Conservation (phyloP, 1,140 invertebrate genomes). For the Panulirus ornatus region DNA sequence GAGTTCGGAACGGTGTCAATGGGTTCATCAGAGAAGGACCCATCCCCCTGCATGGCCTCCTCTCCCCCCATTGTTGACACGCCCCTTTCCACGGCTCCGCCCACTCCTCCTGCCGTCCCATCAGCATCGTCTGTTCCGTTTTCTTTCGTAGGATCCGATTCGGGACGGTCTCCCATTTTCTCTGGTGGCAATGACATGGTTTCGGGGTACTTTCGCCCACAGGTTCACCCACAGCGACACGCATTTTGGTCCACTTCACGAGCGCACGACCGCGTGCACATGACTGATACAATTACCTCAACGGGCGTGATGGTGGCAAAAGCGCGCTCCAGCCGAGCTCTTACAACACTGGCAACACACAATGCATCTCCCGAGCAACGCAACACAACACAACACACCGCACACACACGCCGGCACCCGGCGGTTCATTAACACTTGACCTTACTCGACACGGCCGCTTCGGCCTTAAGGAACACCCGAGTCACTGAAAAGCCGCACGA, state of each 20-base stretch:
- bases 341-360: not conserved
- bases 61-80: constrained; percentile 8
- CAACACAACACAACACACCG: not conserved
- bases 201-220: constrained; percentile 3
- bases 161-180: constrained; percentile 61
- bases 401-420: not conserved
- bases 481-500: not conserved
- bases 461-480: not conserved
- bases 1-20: not conserved
- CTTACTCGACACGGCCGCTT: not conserved
- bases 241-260: not conserved
- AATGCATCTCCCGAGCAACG: too few relatives aligned
- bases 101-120: constrained; percentile 11
- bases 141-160: constrained; percentile 26
- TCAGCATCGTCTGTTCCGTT: constrained; percentile 53
- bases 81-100: constrained; percentile 13
- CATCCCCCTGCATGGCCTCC: not conserved
- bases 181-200: constrained; percentile 18
- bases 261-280: not conserved
- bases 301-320: too few relatives aligned
- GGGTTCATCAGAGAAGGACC: not conserved
- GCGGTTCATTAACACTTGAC: not conserved
- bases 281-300: not conserved
- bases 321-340: too few relatives aligned
- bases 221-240: not conserved